phyloP scores from a whole-genome alignment of 2,888 invertebrate genomes.

The Adelphocoris suturalis region DNA sequence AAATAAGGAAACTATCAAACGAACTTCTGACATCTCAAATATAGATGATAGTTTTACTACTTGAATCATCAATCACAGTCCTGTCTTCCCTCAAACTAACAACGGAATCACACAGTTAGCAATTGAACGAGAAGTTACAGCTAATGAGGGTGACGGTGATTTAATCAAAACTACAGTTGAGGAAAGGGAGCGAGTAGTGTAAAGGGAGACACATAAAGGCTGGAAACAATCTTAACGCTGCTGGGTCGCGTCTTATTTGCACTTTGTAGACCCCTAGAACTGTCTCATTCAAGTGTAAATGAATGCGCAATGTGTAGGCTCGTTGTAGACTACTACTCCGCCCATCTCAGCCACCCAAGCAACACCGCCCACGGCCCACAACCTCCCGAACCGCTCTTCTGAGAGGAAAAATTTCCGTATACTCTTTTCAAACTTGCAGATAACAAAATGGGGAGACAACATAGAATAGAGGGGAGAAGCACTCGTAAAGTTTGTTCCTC shows the following conservation, averaged over 20 bases:
- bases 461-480: neutral
- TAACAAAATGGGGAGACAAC: neutral
- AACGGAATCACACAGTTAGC: neutral
- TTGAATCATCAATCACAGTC: neutral
- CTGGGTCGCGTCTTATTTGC: conserved; percentile 42
- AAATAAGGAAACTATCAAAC: too few species aligned
- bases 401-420: conserved; percentile 19
- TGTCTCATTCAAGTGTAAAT: conserved; percentile 55
- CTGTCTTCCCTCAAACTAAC: neutral
- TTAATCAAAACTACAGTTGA: neutral
- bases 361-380: neutral
- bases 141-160: neutral
- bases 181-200: neutral
- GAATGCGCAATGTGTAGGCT: conserved; percentile 34
- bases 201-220: conserved; percentile 14
- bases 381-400: neutral
- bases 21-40: too few species aligned
- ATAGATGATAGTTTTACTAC: too few species aligned
- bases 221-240: conserved; percentile 33
- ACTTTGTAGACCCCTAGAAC: conserved; percentile 14
- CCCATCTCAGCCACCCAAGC: neutral
- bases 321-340: neutral
- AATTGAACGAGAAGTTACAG: too few species aligned
- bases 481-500: conserved; percentile 37
- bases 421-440: conserved; percentile 33